These are phyloP conservation scores for Leptestheria dahalacensis DNA, from an alignment of 1,140 invertebrate genomes.

Conservation along the genomic window DNA sequence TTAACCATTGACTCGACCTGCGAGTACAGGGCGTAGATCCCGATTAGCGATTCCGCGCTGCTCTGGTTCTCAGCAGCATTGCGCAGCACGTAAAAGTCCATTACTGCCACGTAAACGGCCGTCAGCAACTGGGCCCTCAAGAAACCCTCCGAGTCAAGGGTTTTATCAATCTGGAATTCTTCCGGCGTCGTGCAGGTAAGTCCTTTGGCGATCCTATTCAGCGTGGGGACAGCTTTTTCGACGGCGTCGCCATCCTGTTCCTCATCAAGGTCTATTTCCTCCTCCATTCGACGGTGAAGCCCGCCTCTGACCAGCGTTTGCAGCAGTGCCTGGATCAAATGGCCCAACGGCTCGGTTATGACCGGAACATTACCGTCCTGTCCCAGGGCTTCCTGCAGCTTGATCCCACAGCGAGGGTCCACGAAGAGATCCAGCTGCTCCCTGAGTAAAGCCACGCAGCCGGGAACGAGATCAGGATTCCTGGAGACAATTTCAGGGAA, in stretches of 20 bases:
- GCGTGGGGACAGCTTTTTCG: not conserved
- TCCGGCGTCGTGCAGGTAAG: not conserved
- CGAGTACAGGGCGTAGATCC: not conserved
- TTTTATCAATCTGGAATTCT: not conserved
- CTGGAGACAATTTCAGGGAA: conserved; percentile 2
- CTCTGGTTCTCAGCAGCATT: not conserved
- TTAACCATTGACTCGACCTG: not conserved
- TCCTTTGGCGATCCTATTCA: not conserved
- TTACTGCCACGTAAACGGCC: not conserved
- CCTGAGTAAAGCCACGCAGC: not conserved
- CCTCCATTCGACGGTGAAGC: not conserved
- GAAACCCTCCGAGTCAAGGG: not conserved
- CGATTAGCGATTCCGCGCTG: not conserved
- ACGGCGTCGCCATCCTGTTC: conserved; percentile 4
- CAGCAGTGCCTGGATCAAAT: conserved; percentile 1
- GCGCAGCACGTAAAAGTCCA: not conserved
- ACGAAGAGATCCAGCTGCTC: conserved; percentile 1
- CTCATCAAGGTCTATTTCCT: not conserved
- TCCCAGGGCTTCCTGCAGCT: not conserved
- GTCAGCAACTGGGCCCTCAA: not conserved
- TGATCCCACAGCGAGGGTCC: not conserved
- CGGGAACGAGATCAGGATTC: conserved; percentile 4
- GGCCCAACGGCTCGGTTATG: not conserved
- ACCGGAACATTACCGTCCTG: not conserved
- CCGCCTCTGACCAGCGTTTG: conserved; percentile 1